phyloP scores from a whole-genome alignment of 2,113 vertebrate genomes.

The Arizona elegans region DNA sequence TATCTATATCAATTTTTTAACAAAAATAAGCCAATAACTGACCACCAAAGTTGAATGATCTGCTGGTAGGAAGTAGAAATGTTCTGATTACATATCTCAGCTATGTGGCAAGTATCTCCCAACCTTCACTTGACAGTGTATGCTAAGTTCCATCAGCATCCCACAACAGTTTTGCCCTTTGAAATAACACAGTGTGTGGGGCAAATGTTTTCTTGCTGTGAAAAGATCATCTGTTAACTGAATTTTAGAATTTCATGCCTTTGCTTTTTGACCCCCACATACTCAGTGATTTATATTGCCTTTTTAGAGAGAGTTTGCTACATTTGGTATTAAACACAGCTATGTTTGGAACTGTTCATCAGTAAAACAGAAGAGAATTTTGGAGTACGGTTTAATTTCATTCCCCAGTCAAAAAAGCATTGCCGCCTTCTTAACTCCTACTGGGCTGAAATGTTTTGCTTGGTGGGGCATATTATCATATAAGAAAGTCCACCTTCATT shows the following conservation, averaged over 20 bases:
- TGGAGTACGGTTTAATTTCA: background rate
- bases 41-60: background rate
- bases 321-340: background rate
- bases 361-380: background rate
- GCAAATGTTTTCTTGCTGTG: constrained; percentile 45
- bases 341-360: background rate
- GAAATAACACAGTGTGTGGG: constrained; percentile 53
- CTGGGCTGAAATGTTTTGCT: background rate
- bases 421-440: background rate
- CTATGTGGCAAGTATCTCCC: background rate
- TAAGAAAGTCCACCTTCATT: background rate
- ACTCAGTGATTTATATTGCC: constrained; percentile 24
- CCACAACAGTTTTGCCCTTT: constrained; percentile 62
- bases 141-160: constrained; percentile 49
- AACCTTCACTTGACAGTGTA: background rate
- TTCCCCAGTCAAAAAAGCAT: background rate
- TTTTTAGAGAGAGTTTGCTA: constrained; percentile 6
- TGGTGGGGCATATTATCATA: background rate
- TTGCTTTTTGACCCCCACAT: constrained; percentile 23
- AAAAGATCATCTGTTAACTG: constrained; percentile 59
- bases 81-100: background rate
- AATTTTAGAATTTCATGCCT: constrained; percentile 25
- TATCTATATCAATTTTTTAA: background rate
- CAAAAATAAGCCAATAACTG: background rate
- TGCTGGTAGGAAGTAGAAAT: background rate